phyloP scores from a whole-genome alignment of 2,113 vertebrate species.

The Apteryx owenii region DNA sequence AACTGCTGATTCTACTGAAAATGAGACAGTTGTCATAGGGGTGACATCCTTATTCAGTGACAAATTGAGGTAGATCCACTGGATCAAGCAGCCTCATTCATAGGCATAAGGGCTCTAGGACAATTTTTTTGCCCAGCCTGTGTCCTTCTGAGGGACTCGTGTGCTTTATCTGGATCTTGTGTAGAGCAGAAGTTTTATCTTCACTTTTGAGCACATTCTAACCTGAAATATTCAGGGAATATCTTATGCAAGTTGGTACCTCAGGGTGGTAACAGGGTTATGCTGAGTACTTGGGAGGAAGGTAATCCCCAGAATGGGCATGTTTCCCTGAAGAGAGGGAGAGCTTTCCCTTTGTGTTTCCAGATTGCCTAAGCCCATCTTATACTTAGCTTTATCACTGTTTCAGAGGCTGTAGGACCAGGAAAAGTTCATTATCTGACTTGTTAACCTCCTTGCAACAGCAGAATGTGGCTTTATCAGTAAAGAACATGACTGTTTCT shows the following conservation, averaged over 20 bases:
- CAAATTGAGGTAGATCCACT: background rate
- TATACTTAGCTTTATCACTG: background rate
- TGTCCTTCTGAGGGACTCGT: background rate
- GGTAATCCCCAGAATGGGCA: accelerated
- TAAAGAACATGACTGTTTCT: background rate
- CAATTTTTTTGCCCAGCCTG: background rate
- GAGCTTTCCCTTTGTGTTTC: background rate
- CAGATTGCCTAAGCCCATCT: background rate
- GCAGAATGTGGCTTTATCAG: background rate
- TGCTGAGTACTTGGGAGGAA: background rate
- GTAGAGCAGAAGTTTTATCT: background rate
- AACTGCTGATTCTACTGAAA: background rate
- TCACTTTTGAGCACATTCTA: background rate
- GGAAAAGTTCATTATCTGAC: background rate
- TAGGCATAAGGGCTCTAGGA: background rate
- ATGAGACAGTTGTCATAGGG: background rate
- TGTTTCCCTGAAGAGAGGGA: background rate
- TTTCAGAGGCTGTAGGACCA: background rate
- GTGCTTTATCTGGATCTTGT: background rate
- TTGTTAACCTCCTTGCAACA: background rate
- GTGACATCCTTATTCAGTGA: background rate
- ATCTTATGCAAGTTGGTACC: background rate
- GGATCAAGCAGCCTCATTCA: accelerated
- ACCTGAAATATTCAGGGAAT: background rate
- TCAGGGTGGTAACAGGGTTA: background rate